These are phyloP conservation scores for Gasterosteus aculeatus DNA, from an alignment of 2,113 vertebrate genomes.

Conservation along the genomic window DNA sequence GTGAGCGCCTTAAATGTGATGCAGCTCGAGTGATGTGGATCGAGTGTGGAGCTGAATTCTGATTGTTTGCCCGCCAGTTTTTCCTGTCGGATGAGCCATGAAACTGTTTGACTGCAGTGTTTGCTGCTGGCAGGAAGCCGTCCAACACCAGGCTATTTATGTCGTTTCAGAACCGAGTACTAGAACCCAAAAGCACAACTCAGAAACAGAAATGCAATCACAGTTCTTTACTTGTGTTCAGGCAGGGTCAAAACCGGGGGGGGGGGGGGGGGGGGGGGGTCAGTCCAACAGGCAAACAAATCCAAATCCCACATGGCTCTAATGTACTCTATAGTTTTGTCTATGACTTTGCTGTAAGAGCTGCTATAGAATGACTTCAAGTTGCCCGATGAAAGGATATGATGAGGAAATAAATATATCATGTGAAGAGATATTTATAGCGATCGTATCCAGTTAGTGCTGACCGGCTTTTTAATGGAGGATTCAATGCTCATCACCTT, in stretches of 20 bases:
- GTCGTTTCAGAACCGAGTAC: neutral
- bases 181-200: too few relatives aligned
- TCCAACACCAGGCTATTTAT: neutral
- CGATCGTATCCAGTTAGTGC: neutral
- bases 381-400: too few relatives aligned
- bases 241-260: too few relatives aligned
- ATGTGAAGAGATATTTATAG: neutral
- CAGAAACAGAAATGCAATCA: too few relatives aligned
- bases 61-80: conserved; percentile 7
- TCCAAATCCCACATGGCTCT: neutral
- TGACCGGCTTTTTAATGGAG: conserved; percentile 13
- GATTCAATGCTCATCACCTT: conserved; percentile 4
- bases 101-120: neutral
- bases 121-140: neutral
- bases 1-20: neutral
- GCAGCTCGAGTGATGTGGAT: conserved; percentile 1
- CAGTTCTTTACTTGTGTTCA: too few relatives aligned
- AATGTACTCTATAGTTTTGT: neutral
- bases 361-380: too few relatives aligned
- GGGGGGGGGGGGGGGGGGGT: too few relatives aligned
- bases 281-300: too few relatives aligned
- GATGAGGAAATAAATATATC: too few relatives aligned
- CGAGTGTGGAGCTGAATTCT: neutral
- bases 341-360: too few relatives aligned
- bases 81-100: neutral